Evolutionary conservation across 53 echinoderm and acorn worm species (phyloP).

Genomic region (Actinopyga echinites): DNA sequence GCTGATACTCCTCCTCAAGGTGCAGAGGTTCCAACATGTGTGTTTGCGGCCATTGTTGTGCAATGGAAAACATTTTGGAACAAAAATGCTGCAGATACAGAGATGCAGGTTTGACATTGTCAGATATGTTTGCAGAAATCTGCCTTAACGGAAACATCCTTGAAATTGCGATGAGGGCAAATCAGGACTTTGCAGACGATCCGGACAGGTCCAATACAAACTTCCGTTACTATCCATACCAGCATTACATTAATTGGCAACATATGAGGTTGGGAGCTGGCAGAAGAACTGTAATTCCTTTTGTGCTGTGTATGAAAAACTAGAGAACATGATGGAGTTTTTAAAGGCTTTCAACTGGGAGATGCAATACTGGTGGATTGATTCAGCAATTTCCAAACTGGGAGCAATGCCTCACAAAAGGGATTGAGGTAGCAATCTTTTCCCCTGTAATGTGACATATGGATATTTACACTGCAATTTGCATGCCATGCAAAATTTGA

Average conservation of each 20-base stretch:
- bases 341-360: slow-evolving; percentile 21
- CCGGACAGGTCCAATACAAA: slow-evolving; percentile 13
- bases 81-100: slow-evolving; percentile 8
- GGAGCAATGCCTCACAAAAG: no score
- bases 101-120: neutral
- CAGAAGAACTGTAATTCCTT: slow-evolving; percentile 41
- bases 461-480: no score
- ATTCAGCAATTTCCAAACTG: no score
- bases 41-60: slow-evolving; percentile 3
- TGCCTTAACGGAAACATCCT: slow-evolving; percentile 41
- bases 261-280: slow-evolving; percentile 37
- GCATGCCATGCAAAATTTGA: no score
- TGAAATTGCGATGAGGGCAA: slow-evolving; percentile 45
- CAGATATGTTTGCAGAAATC: neutral
- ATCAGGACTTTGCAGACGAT: slow-evolving; percentile 45
- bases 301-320: slow-evolving; percentile 52
- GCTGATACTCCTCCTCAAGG: neutral
- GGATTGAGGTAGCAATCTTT: no score
- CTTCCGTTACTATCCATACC: slow-evolving; percentile 34
- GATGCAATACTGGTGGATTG: neutral
- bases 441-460: no score
- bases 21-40: slow-evolving; percentile 4
- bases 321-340: neutral
- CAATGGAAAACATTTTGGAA: neutral
- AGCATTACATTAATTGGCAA: slow-evolving; percentile 52